phyloP scores from a whole-genome alignment of 2,797 vertebrate genomes.

The Lophius americanus region DNA sequence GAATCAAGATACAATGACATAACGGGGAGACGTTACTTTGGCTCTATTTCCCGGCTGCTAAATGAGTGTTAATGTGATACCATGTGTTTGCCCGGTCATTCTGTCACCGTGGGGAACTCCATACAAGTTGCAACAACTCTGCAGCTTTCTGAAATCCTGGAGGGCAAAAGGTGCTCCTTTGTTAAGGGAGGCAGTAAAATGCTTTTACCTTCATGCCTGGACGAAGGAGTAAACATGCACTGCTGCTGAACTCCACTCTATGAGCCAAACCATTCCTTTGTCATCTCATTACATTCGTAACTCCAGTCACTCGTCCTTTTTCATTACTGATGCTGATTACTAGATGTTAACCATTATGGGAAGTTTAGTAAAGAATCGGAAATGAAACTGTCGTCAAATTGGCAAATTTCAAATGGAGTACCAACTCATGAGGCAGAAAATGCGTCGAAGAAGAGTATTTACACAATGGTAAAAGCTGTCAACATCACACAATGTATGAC shows the following conservation, averaged over 20 bases:
- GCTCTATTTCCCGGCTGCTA: background rate
- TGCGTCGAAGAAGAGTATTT: background rate
- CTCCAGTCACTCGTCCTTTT: background rate
- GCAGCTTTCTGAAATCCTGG: slow-evolving; percentile 10
- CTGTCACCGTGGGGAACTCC: slow-evolving; percentile 26
- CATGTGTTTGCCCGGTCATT: slow-evolving; percentile 4
- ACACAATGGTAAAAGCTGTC: background rate
- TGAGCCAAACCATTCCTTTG: background rate
- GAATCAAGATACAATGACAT: no score
- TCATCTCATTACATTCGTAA: slow-evolving; percentile 7
- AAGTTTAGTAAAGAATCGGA: background rate
- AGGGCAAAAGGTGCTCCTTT: slow-evolving; percentile 31
- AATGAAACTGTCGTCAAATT: background rate
- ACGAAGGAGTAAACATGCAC: background rate
- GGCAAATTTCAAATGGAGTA: background rate
- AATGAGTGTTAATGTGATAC: slow-evolving; percentile 18
- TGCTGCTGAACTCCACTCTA: background rate
- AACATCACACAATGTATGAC: background rate
- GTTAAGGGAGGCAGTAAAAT: slow-evolving; percentile 19
- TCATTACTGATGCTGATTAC: background rate
- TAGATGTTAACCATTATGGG: background rate
- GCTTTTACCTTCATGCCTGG: background rate
- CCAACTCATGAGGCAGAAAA: background rate
- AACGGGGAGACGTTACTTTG: background rate
- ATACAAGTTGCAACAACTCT: slow-evolving; percentile 49